Conservation (phyloP, 2,113 vertebrate genomes). For the Aythya baeri region DNA sequence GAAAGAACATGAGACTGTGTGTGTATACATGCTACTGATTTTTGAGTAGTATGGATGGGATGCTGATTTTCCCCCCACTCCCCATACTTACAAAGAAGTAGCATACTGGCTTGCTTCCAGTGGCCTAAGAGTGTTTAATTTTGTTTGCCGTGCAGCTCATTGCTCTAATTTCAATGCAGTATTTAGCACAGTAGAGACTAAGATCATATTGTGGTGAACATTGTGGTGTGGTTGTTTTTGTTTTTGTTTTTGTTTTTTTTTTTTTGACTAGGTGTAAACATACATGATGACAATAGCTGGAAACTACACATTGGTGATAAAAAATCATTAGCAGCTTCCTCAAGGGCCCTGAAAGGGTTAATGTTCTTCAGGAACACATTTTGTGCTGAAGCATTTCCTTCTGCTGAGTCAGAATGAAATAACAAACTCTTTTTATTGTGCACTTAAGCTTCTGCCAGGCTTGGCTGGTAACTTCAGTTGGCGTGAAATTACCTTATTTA, state of each 20-base stretch:
- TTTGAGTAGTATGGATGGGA: not conserved
- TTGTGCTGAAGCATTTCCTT: conserved; percentile 69
- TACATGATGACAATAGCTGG: accelerated
- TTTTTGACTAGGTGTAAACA: not conserved
- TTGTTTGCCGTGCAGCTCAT: not conserved
- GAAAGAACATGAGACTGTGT: not conserved
- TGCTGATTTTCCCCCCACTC: no score
- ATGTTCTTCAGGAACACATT: conserved; percentile 54
- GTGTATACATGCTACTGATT: accelerated
- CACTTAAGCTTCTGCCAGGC: conserved; percentile 8
- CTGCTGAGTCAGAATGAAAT: conserved; percentile 59
- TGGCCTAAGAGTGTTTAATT: not conserved
- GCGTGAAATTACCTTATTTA: conserved; percentile 62
- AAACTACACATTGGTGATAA: not conserved
- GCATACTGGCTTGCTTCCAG: not conserved
- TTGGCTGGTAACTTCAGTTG: not conserved
- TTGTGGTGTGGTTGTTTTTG: not conserved
- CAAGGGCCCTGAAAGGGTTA: conserved; percentile 9
- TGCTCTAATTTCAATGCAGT: not conserved
- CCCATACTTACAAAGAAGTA: not conserved
- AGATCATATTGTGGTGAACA: not conserved
- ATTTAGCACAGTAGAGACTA: not conserved
- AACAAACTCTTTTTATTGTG: conserved; percentile 46
- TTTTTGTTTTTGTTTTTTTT: not conserved
- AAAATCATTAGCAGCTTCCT: not conserved